phyloP scores from a whole-genome alignment of 2,797 vertebrate species.

The Bufotes viridis region DNA sequence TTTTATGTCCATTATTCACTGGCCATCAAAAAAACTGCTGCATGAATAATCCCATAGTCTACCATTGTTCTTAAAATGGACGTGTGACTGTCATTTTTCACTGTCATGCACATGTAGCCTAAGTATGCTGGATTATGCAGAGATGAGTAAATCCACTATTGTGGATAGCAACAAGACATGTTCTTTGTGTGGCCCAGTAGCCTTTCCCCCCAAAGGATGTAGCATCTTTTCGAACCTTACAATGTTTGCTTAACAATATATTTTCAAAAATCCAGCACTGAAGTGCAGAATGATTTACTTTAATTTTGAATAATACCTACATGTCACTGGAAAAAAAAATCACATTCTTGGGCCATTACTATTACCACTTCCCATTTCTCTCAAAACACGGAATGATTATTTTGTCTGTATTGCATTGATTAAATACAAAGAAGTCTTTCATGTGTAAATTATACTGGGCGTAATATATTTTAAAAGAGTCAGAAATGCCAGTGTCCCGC shows the following conservation, averaged over 20 bases:
- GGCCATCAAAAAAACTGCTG: too few species aligned
- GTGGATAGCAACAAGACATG: neutral
- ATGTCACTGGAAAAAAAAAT: constrained; percentile 50
- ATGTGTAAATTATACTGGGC: constrained; percentile 65
- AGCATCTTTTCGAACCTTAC: constrained; percentile 2
- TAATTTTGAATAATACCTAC: constrained; percentile 23
- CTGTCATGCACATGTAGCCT: too few species aligned
- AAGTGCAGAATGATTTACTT: constrained; percentile 31
- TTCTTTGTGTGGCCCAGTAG: constrained; percentile 51
- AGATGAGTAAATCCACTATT: too few species aligned
- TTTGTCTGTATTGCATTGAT: constrained; percentile 62
- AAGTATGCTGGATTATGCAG: too few species aligned
- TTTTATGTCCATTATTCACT: too few species aligned
- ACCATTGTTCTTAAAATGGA: too few species aligned
- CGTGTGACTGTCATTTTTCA: too few species aligned
- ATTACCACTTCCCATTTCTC: constrained; percentile 63
- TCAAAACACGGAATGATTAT: constrained; percentile 66
- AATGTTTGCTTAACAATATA: constrained; percentile 46
- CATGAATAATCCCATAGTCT: too few species aligned
- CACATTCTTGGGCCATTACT: constrained; percentile 58
- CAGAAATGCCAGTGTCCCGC: constrained; percentile 65
- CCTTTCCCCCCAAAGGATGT: constrained; percentile 25
- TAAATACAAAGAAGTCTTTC: constrained; percentile 65
- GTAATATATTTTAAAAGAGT: constrained; percentile 65
- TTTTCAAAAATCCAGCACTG: neutral